A percentile compares a stretch with the other conserved stretches of the same genome.
Conservation (phyloP, 2,888 invertebrate genomes). For the Epiblema foenella region DNA sequence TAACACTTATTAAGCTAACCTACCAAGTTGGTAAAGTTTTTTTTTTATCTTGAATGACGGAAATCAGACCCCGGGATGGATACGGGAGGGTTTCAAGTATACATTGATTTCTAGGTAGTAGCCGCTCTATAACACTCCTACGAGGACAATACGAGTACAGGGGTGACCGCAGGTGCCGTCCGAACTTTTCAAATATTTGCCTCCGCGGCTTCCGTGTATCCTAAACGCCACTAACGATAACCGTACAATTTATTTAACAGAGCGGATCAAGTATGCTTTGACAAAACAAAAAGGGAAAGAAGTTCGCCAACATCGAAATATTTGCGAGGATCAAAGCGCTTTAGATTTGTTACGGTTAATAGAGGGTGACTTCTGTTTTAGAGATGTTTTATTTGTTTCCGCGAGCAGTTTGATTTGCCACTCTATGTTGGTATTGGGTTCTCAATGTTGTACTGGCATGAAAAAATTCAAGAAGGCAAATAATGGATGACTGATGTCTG, state of each 20-base stretch:
- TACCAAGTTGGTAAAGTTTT: too few species aligned
- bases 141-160: constrained; percentile 71
- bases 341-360: constrained; percentile 41
- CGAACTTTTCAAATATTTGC: constrained; percentile 83
- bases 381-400: constrained; percentile 26
- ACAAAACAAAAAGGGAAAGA: constrained; percentile 72
- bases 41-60: too few species aligned
- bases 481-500: too few species aligned
- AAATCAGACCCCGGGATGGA: too few species aligned
- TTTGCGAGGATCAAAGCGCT: constrained; percentile 59
- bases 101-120: constrained; percentile 40
- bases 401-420: background rate
- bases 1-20: too few species aligned
- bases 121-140: constrained; percentile 59
- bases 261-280: constrained; percentile 83
- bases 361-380: constrained; percentile 30
- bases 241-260: constrained; percentile 73
- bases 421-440: background rate
- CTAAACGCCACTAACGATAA: constrained; percentile 71
- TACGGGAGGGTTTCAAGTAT: too few species aligned
- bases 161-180: constrained; percentile 79
- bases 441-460: background rate
- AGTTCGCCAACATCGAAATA: constrained; percentile 62
- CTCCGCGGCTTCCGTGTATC: constrained; percentile 72
- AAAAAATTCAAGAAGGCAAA: too few species aligned